Evolutionary conservation across 2,888 invertebrate genomes (phyloP).

Genomic region (Cataglyphis rosenhaueri): DNA sequence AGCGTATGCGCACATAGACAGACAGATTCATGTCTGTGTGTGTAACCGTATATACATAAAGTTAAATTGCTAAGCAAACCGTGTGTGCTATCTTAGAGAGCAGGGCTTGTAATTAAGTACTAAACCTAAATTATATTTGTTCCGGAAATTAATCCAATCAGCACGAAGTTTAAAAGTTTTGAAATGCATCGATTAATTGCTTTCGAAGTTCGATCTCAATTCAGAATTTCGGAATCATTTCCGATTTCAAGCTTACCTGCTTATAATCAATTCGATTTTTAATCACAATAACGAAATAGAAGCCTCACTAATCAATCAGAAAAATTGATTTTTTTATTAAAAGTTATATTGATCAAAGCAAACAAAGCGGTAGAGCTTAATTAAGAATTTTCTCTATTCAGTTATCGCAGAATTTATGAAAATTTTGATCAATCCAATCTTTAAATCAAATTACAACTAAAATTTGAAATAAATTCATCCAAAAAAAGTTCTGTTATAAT

Average conservation of each 20-base stretch:
- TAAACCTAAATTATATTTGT: constrained; percentile 29
- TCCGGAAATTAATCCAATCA: constrained; percentile 49
- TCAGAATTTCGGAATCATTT: background rate
- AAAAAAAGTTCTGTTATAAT: background rate
- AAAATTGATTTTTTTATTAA: too few relatives aligned
- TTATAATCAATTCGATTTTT: background rate
- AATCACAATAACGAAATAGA: too few relatives aligned
- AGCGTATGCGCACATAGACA: too few relatives aligned
- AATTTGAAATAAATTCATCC: background rate
- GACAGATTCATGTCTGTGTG: too few relatives aligned
- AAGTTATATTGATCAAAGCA: too few relatives aligned
- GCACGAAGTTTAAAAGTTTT: constrained; percentile 12
- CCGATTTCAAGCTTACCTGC: background rate
- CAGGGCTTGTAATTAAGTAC: constrained; percentile 25
- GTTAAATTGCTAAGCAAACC: constrained; percentile 32
- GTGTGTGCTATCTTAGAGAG: constrained; percentile 5
- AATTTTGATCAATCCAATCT: background rate
- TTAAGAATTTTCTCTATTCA: background rate
- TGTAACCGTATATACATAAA: background rate
- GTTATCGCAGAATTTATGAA: background rate
- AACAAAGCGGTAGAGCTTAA: too few relatives aligned
- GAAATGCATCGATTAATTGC: constrained; percentile 23
- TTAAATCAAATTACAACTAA: background rate
- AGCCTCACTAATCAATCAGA: too few relatives aligned
- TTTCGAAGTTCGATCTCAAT: constrained; percentile 8